Percentiles rank a stretch among this genome's conserved stretches.
These are phyloP conservation scores for Steinernema carpocapsae DNA, from an alignment of 2,888 invertebrate species.

Conservation along the genomic window DNA sequence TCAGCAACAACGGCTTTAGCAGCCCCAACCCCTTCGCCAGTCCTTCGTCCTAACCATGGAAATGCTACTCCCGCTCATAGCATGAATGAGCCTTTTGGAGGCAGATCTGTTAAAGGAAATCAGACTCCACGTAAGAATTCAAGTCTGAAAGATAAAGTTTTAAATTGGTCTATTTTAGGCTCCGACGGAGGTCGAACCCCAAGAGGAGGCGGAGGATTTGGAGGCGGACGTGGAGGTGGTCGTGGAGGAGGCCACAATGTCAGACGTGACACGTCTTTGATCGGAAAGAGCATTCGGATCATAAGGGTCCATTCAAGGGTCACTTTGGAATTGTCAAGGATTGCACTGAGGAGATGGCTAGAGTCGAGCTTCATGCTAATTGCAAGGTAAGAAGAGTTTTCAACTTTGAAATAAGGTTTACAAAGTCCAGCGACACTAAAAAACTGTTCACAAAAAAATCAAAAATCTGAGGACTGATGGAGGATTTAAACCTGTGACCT, in stretches of 20 bases:
- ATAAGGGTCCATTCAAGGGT: constrained; percentile 81
- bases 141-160: background rate
- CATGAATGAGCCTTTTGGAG: background rate
- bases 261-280: constrained; percentile 83
- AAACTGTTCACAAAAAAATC: no score
- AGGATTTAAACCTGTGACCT: no score
- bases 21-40: constrained; percentile 32
- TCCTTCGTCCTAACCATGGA: background rate
- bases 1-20: background rate
- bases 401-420: background rate
- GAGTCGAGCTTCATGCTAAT: constrained; percentile 93
- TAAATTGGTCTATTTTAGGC: background rate
- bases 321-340: constrained; percentile 95
- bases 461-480: no score
- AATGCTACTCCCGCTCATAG: background rate
- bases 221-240: constrained; percentile 58
- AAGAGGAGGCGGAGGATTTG: constrained; percentile 26
- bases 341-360: constrained; percentile 89
- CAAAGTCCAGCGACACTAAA: no score
- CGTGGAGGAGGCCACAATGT: constrained; percentile 42
- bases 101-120: background rate
- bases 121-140: constrained; percentile 25
- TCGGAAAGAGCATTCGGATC: constrained; percentile 95
- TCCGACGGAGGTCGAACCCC: background rate
- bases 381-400: constrained; percentile 76